phyloP scores from a whole-genome alignment of 2,113 vertebrate species.

The Nothobranchius kuhntae region DNA sequence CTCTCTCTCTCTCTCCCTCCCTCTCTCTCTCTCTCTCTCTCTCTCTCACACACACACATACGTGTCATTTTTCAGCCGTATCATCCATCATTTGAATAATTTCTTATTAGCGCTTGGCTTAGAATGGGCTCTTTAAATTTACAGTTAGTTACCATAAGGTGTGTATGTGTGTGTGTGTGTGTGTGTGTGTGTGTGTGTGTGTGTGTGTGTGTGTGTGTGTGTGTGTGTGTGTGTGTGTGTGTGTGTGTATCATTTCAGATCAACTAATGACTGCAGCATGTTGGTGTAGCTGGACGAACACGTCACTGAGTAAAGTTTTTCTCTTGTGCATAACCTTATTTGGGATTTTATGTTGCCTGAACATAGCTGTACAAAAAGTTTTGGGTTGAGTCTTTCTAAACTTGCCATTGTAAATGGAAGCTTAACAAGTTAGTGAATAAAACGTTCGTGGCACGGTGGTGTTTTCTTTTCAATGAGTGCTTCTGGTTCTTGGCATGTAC shows the following conservation, averaged over 20 bases:
- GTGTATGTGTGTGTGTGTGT: constrained; percentile 10
- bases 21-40: background rate
- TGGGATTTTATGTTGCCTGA: constrained; percentile 75
- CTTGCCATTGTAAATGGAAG: constrained; percentile 72
- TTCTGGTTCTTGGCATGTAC: background rate
- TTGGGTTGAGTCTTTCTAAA: constrained; percentile 75
- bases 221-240: constrained; percentile 2
- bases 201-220: constrained; percentile 3
- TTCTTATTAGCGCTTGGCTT: constrained; percentile 15
- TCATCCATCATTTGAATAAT: constrained; percentile 1
- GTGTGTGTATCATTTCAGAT: constrained; percentile 7
- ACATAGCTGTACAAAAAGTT: constrained; percentile 78
- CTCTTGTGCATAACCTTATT: constrained; percentile 74
- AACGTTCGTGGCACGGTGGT: constrained; percentile 64
- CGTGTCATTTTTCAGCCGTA: constrained; percentile 8
- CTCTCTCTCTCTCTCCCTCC: too few relatives aligned
- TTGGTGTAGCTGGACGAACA: constrained; percentile 42
- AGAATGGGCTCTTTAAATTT: constrained; percentile 11
- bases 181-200: background rate
- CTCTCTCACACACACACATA: constrained; percentile 2
- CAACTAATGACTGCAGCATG: constrained; percentile 61
- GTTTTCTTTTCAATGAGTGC: constrained; percentile 5
- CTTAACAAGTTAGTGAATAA: constrained; percentile 82
- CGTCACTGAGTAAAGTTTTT: constrained; percentile 65
- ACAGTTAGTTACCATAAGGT: constrained; percentile 2